phyloP scores from a whole-genome alignment of 1,140 invertebrate genomes.

The Radopholus similis region DNA sequence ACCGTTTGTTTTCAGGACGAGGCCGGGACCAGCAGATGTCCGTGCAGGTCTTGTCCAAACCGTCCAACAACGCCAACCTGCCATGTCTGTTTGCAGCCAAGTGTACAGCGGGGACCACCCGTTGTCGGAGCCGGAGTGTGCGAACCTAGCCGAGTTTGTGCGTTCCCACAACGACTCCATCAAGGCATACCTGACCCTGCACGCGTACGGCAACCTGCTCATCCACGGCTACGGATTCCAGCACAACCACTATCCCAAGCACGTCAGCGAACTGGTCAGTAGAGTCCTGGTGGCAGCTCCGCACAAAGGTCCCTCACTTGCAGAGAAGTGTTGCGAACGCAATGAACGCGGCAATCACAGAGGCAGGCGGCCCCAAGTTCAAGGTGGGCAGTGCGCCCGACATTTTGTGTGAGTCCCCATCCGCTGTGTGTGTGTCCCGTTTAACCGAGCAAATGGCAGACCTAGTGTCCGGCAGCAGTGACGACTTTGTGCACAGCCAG shows the following conservation, averaged over 20 bases:
- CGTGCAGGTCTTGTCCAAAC: slow-evolving; percentile 45
- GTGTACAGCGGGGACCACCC: slow-evolving; percentile 39
- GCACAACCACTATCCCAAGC: slow-evolving; percentile 46
- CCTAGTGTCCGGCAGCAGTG: slow-evolving; percentile 49
- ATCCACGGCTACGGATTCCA: slow-evolving; percentile 63
- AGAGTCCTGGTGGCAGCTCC: neutral
- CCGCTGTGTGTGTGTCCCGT: neutral
- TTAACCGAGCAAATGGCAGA: slow-evolving; percentile 26
- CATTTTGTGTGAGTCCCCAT: slow-evolving; percentile 40
- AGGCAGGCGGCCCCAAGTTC: slow-evolving; percentile 35
- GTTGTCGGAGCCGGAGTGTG: slow-evolving; percentile 44
- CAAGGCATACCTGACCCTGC: slow-evolving; percentile 49
- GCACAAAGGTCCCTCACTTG: neutral
- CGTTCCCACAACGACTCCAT: slow-evolving; percentile 26
- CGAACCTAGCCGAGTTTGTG: slow-evolving; percentile 32
- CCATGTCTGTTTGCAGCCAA: slow-evolving; percentile 31
- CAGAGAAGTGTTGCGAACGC: slow-evolving; percentile 28
- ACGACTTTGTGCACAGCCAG: slow-evolving; percentile 59
- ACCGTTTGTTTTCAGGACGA: neutral
- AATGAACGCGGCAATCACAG: slow-evolving; percentile 38
- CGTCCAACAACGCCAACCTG: neutral
- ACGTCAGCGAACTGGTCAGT: slow-evolving; percentile 54
- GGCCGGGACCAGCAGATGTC: slow-evolving; percentile 35
- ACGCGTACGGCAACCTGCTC: slow-evolving; percentile 60
- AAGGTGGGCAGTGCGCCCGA: slow-evolving; percentile 37